Percentiles rank a stretch among this genome's conserved stretches.
Conservation (phyloP, 2,888 invertebrate genomes). For the Drosophila tanythrix region DNA sequence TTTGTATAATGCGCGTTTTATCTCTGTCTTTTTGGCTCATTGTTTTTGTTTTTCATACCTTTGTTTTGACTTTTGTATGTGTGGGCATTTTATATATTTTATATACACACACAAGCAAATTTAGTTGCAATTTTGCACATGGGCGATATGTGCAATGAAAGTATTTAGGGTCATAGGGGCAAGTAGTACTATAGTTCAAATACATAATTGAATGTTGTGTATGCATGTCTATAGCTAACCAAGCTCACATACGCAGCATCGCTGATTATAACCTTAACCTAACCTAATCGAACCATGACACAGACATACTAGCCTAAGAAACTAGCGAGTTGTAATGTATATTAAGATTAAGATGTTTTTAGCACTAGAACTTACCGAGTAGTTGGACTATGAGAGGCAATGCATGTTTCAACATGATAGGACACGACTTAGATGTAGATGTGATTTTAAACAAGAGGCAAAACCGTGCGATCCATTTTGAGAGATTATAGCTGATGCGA, state of each 20-base stretch:
- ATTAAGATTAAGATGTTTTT: slow-evolving; percentile 74
- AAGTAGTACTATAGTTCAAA: slow-evolving; percentile 31
- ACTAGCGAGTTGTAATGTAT: slow-evolving; percentile 67
- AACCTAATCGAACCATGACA: slow-evolving; percentile 34
- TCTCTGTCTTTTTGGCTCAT: slow-evolving; percentile 34
- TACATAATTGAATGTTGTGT: slow-evolving; percentile 44
- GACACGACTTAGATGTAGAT: slow-evolving; percentile 74
- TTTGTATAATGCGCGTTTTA: slow-evolving; percentile 55
- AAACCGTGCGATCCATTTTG: slow-evolving; percentile 39
- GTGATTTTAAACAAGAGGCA: slow-evolving; percentile 66
- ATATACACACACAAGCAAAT: slow-evolving; percentile 12
- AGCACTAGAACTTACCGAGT: slow-evolving; percentile 67
- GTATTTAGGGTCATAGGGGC: slow-evolving; percentile 12
- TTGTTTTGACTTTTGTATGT: slow-evolving; percentile 25
- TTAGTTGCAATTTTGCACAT: slow-evolving; percentile 33
- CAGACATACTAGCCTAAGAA: slow-evolving; percentile 53
- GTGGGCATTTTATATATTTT: slow-evolving; percentile 11
- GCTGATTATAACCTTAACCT: slow-evolving; percentile 21
- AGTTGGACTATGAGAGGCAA: slow-evolving; percentile 62
- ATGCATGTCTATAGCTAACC: slow-evolving; percentile 43
- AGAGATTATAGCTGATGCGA: slow-evolving; percentile 56
- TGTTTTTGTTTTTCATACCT: slow-evolving; percentile 24
- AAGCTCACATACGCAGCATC: slow-evolving; percentile 34
- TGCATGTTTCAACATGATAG: slow-evolving; percentile 38
- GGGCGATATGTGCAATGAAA: slow-evolving; percentile 27